These are phyloP conservation scores for Neopipo cinnamomea DNA, from an alignment of 2,113 vertebrate species.

Conservation along the genomic window DNA sequence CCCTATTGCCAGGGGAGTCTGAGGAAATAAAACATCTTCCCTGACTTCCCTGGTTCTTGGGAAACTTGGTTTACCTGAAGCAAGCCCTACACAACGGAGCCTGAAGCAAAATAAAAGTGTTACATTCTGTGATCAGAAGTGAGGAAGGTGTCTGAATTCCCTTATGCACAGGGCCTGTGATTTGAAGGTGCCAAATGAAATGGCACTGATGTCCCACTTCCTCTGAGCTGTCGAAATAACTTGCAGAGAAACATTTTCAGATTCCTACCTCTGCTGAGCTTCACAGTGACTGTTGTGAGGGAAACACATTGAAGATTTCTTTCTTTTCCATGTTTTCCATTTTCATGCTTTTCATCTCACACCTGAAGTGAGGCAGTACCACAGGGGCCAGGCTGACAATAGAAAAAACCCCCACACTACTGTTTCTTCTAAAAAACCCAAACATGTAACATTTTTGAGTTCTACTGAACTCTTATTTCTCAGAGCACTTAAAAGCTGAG, in stretches of 20 bases:
- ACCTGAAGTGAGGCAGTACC: not conserved
- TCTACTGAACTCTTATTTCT: not conserved
- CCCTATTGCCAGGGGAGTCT: not conserved
- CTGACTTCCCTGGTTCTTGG: not conserved
- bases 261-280: not conserved
- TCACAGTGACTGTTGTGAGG: not conserved
- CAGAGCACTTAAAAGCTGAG: not conserved
- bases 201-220: accelerated
- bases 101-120: not conserved
- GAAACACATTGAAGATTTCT: not conserved
- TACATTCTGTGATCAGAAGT: not conserved
- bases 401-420: accelerated
- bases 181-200: not conserved
- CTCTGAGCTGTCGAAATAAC: not conserved
- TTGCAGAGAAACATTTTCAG: not conserved
- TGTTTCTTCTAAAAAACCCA: not conserved
- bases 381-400: accelerated
- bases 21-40: not conserved
- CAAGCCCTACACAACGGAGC: not conserved
- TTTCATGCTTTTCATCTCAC: not conserved
- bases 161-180: not conserved
- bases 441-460: not conserved
- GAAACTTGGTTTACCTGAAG: not conserved
- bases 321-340: not conserved
- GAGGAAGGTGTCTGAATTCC: not conserved